Base-by-base conservation (phyloP, 1,140 invertebrate genomes). In the Drosophila sturtevanti region DNA sequence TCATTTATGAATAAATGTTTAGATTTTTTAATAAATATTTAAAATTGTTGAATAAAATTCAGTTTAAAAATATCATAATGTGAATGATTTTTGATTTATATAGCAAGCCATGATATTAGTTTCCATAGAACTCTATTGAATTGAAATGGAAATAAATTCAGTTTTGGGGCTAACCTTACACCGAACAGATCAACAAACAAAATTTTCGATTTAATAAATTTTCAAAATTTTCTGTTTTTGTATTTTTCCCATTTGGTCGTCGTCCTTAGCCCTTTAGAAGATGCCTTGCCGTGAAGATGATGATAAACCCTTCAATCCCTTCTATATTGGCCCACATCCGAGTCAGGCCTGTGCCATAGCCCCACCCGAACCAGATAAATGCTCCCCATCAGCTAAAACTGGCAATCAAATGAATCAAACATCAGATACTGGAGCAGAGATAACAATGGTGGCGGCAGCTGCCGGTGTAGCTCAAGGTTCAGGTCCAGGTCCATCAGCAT, bases 321-420 rank as follows among this genome's bases (percentile, higher is more conserved):
- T 87, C 77, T 89, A 87, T 54, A 89, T 87, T 48, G 82, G 82
- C 1, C 82, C 84, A 0, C 69, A 87, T 71, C 82, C 82, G 5
- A 84, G 76, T 34, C 22, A 64, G 44, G 84, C 79, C 0, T 87
- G 82, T 12, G 76, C 79, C 6, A 7, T 24, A 2, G 14, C 44
- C 3, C 75, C 69, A 12, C 0, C 16, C 3, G 48, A 48, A 12
- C 31, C 44, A 3, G 62, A 24, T 1, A 51, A 72, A 12, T 86
- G 81, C 21, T 85, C 74, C 5, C 81, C 81, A 3, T 37, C 18
- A 9, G 2, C 7, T 48, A 16, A 9, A 16, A 21, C 2, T 48
- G 18, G 41, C n/a, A 55, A 63, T n/a, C 58, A 51, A 24, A 5
- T 14, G 24, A 21, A 22, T 16, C 34, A 70, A 35, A 34, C 3